Evolutionary conservation across 2,113 vertebrate genomes (phyloP).

Genomic region (Zosterops borbonicus): DNA sequence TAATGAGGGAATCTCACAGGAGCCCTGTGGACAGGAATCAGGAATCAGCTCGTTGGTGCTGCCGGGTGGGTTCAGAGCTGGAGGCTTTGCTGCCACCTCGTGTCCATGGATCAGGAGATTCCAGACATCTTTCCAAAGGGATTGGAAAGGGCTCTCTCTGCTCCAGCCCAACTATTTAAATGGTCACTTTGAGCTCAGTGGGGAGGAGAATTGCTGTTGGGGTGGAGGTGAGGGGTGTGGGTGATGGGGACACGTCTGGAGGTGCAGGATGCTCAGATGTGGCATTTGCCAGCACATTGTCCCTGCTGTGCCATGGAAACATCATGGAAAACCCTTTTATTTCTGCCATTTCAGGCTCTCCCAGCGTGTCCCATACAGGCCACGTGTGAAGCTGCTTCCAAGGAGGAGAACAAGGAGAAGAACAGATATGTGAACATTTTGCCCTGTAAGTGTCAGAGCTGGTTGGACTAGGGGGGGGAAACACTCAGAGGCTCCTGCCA

Average conservation of each 20-base stretch:
- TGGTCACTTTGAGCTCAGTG: background rate
- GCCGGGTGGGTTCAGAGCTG: background rate
- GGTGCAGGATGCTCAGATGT: background rate
- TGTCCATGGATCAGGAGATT: background rate
- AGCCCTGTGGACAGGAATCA: background rate
- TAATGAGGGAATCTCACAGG: background rate
- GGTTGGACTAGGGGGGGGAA: accelerated
- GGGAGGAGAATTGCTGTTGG: background rate
- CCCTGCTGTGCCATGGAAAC: background rate
- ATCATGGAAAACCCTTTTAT: background rate
- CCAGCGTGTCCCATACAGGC: slow-evolving; percentile 96
- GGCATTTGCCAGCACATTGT: accelerated
- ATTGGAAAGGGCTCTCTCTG: background rate
- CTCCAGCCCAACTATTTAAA: background rate
- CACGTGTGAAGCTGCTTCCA: slow-evolving; percentile 94
- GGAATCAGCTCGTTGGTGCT: background rate
- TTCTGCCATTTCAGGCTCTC: slow-evolving; percentile 79
- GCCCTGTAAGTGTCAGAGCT: slow-evolving; percentile 81
- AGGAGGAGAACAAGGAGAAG: slow-evolving; percentile 99
- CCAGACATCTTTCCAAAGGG: background rate
- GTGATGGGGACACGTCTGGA: accelerated
- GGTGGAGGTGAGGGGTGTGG: background rate
- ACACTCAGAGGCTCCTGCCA: background rate
- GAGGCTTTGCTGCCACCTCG: slow-evolving; percentile 70
- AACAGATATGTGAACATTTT: slow-evolving; percentile 99